A percentile compares a stretch with the other conserved stretches of the same genome.
Evolutionary conservation across 1,140 invertebrate genomes (phyloP).

Genomic region (Halictus rubicundus): DNA sequence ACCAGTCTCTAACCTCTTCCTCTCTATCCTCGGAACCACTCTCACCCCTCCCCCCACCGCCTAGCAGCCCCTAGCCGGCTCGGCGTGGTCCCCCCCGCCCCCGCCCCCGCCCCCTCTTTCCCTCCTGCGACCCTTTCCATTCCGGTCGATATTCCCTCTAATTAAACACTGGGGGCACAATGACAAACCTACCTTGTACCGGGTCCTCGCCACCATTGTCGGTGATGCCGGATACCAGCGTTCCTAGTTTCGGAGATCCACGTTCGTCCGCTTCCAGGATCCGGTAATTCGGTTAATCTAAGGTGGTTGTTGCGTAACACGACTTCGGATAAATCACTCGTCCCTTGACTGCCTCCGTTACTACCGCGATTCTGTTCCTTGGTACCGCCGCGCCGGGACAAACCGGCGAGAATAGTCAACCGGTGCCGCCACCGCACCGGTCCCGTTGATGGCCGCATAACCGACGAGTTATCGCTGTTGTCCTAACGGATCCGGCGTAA

Average conservation of each 20-base stretch:
- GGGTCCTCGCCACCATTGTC: slow-evolving; percentile 49
- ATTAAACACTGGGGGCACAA: slow-evolving; percentile 77
- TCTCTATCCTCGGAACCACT: slow-evolving; percentile 40
- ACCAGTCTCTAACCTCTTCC: slow-evolving; percentile 52
- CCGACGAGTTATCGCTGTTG: no score
- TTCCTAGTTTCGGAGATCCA: slow-evolving; percentile 31
- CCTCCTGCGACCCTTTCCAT: slow-evolving; percentile 60
- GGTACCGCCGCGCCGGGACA: no score
- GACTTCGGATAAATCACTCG: slow-evolving; percentile 73
- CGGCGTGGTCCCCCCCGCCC: slow-evolving; percentile 4
- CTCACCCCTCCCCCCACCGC: slow-evolving; percentile 5
- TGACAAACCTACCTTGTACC: slow-evolving; percentile 75
- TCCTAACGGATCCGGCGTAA: no score
- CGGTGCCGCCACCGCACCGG: no score
- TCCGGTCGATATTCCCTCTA: slow-evolving; percentile 76
- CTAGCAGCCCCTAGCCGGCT: not conserved
- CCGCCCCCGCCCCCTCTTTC: slow-evolving; percentile 1
- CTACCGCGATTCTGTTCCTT: slow-evolving; percentile 30
- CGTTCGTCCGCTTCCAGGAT: slow-evolving; percentile 59
- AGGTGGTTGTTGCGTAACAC: slow-evolving; percentile 68
- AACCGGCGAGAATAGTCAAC: no score
- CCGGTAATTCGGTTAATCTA: slow-evolving; percentile 74
- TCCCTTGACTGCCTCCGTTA: slow-evolving; percentile 52
- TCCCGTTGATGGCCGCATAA: no score
- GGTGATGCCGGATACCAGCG: slow-evolving; percentile 33